These are phyloP conservation scores for Corvus moneduloides DNA, from an alignment of 2,113 vertebrate genomes.

Conservation along the genomic window DNA sequence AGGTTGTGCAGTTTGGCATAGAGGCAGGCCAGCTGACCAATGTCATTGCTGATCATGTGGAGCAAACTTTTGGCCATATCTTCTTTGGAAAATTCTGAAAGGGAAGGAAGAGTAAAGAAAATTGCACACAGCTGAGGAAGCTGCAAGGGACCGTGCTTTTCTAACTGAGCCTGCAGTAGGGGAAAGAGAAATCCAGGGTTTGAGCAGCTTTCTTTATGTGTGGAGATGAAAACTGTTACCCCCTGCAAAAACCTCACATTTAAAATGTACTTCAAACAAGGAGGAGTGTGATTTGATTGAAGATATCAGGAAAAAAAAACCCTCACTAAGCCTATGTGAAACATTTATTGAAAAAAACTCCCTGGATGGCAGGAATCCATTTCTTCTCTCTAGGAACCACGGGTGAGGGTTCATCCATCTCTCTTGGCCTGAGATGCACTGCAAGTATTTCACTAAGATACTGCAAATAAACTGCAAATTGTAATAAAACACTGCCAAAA, in stretches of 20 bases:
- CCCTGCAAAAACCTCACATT: neutral
- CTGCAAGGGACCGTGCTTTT: neutral
- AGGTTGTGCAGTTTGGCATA: conserved; percentile 91
- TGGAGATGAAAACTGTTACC: neutral
- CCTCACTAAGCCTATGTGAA: neutral
- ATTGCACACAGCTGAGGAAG: neutral
- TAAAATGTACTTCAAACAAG: neutral
- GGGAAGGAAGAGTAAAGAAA: neutral
- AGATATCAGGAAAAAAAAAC: neutral
- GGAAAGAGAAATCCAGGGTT: neutral
- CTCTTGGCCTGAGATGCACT: neutral
- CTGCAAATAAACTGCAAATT: neutral
- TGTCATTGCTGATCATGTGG: conserved; percentile 99
- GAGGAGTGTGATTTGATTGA: neutral
- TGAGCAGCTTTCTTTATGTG: neutral
- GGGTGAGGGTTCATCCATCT: neutral
- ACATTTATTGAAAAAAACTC: neutral
- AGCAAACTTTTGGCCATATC: conserved; percentile 98
- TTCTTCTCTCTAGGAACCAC: neutral
- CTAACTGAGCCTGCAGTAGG: neutral
- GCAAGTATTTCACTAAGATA: neutral
- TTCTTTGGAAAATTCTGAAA: conserved; percentile 92
- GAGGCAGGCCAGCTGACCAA: conserved; percentile 96
- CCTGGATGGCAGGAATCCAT: neutral
- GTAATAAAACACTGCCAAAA: neutral